These are phyloP conservation scores for Pyralis farinalis DNA, from an alignment of 2,888 invertebrate species.

Conservation along the genomic window DNA sequence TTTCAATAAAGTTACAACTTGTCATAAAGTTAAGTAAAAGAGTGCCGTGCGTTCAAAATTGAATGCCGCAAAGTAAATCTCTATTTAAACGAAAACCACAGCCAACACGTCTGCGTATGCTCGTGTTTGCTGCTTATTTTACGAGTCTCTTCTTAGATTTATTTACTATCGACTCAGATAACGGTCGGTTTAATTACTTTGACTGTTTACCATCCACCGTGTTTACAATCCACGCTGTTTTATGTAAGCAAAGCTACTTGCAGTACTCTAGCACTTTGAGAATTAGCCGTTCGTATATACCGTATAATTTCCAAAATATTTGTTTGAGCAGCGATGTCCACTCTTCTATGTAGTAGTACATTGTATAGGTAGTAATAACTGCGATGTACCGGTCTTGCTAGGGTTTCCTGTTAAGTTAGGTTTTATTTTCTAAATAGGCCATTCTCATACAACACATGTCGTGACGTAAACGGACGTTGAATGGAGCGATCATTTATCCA, in stretches of 20 bases:
- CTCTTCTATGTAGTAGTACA: conserved; percentile 19
- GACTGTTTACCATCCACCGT: conserved; percentile 36
- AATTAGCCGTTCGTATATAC: conserved; percentile 15
- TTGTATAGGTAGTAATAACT: conserved; percentile 16
- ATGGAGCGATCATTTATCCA: conserved; percentile 3
- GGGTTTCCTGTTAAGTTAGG: conserved; percentile 36
- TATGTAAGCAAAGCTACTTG: conserved; percentile 32
- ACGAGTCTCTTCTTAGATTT: conserved; percentile 47
- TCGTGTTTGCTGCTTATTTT: conserved; percentile 46
- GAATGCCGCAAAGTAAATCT: conserved; percentile 34
- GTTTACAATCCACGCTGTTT: conserved; percentile 39
- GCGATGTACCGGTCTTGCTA: conserved; percentile 30
- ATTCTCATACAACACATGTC: conserved; percentile 12
- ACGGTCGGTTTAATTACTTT: conserved; percentile 62
- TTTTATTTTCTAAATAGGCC: conserved; percentile 32
- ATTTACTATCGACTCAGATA: conserved; percentile 57
- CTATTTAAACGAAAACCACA: conserved; percentile 35
- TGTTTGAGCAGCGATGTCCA: conserved; percentile 21
- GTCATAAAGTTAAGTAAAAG: conserved; percentile 12
- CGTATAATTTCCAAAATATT: conserved; percentile 11
- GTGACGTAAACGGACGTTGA: neutral
- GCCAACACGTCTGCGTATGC: conserved; percentile 23
- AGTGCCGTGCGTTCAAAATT: neutral
- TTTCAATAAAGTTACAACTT: conserved; percentile 18
- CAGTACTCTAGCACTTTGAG: conserved; percentile 16